Evolutionary conservation across 2,797 vertebrate genomes (phyloP).

Genomic region (Alcedo quadribrachys): DNA sequence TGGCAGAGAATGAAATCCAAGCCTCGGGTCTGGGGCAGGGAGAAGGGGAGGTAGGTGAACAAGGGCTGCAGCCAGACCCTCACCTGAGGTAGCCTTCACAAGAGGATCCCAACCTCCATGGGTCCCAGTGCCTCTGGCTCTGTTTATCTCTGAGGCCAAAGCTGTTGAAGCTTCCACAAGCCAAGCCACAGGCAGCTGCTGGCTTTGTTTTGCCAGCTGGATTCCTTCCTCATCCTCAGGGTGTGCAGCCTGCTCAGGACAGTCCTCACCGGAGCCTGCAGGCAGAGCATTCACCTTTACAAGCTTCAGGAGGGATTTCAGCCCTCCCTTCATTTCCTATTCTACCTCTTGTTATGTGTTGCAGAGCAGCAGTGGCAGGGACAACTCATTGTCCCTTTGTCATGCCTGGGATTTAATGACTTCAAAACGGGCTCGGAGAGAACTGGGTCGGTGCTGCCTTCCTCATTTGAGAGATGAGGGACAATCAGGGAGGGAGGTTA

Average conservation of each 20-base stretch:
- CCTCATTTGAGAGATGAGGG: conserved; percentile 31
- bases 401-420: not conserved
- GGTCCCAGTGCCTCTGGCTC: not conserved
- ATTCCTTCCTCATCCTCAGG: not conserved
- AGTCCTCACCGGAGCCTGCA: not conserved
- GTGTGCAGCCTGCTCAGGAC: not conserved
- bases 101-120: not conserved
- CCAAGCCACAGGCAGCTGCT: not conserved
- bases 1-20: not conserved
- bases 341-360: conserved; percentile 5
- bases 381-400: not conserved
- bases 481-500: conserved; percentile 47
- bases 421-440: conserved; percentile 25
- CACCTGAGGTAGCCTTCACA: not conserved
- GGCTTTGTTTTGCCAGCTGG: not conserved
- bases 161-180: not conserved
- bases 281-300: not conserved
- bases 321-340: not conserved
- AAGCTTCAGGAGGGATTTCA: conserved; percentile 18
- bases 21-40: not conserved
- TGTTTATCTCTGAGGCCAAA: not conserved
- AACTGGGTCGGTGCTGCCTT: conserved; percentile 58
- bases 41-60: not conserved
- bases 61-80: not conserved
- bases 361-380: not conserved